phyloP scores from a whole-genome alignment of 2,888 invertebrate genomes.

The Drosophila helvetica region DNA sequence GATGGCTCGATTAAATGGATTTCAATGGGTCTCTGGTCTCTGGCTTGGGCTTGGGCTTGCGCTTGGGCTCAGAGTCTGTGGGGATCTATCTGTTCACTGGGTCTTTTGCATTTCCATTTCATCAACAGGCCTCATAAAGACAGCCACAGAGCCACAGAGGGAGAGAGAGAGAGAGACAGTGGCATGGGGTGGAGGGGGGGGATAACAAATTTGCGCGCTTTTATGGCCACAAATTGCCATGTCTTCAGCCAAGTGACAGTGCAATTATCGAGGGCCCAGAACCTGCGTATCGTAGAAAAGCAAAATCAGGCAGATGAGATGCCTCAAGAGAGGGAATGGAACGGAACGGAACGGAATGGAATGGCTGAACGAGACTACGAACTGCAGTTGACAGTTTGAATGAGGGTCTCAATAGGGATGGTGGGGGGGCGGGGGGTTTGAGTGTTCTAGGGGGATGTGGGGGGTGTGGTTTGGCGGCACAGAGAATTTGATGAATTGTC shows the following conservation, averaged over 20 bases:
- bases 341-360: background rate
- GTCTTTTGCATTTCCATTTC: conserved; percentile 71
- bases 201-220: conserved; percentile 79
- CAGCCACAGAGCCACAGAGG: background rate
- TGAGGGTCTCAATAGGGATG: conserved; percentile 8
- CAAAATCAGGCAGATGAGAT: conserved; percentile 22
- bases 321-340: conserved; percentile 26
- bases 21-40: conserved; percentile 58
- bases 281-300: conserved; percentile 3
- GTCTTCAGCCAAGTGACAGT: conserved; percentile 78
- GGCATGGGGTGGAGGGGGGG: conserved; percentile 25
- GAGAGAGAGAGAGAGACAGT: conserved; percentile 2
- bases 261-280: conserved; percentile 73
- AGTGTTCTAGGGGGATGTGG: conserved; percentile 52
- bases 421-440: conserved; percentile 16
- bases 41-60: no score
- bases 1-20: conserved; percentile 78
- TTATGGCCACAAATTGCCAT: conserved; percentile 79
- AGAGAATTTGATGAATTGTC: conserved; percentile 73
- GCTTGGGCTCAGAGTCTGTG: conserved; percentile 6
- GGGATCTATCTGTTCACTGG: conserved; percentile 19
- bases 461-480: background rate
- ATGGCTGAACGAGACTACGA: conserved; percentile 17
- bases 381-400: conserved; percentile 72
- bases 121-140: conserved; percentile 53